Evolutionary conservation across 2,888 invertebrate genomes (phyloP).

Genomic region (Caenorhabditis sp.): DNA sequence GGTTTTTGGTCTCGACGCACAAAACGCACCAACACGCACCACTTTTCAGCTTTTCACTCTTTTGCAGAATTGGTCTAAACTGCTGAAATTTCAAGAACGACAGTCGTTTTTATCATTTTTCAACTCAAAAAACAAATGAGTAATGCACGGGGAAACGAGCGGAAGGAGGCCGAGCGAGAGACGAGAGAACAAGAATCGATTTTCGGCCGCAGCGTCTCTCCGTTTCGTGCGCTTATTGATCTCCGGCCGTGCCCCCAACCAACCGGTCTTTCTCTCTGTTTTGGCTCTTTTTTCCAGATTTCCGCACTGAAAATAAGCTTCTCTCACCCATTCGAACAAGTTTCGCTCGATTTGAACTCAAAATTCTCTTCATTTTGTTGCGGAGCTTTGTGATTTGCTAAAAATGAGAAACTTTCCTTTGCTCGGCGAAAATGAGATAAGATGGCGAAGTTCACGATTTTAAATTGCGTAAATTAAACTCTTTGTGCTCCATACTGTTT

Average conservation of each 20-base stretch:
- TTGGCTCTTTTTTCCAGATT: conserved; percentile 29
- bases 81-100: not conserved
- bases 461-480: too few species aligned
- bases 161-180: conserved; percentile 5
- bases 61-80: not conserved
- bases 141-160: conserved; percentile 2
- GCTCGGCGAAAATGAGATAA: too few species aligned
- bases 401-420: too few species aligned
- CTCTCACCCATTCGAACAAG: conserved; percentile 32
- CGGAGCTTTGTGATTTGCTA: too few species aligned
- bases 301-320: not conserved
- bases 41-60: conserved; percentile 2
- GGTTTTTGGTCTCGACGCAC: conserved; percentile 50
- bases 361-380: conserved; percentile 6
- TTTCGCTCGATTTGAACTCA: conserved; percentile 8
- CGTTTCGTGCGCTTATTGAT: conserved; percentile 44
- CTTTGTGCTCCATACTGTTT: too few species aligned
- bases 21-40: conserved; percentile 52
- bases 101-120: conserved; percentile 1
- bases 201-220: conserved; percentile 42
- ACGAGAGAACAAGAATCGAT: conserved; percentile 49
- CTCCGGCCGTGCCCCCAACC: conserved; percentile 43
- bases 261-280: conserved; percentile 17
- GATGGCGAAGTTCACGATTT: too few species aligned
- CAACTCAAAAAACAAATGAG: conserved; percentile 1